Conservation (phyloP, 2,888 invertebrate genomes). For the Habrosyne pyritoides region DNA sequence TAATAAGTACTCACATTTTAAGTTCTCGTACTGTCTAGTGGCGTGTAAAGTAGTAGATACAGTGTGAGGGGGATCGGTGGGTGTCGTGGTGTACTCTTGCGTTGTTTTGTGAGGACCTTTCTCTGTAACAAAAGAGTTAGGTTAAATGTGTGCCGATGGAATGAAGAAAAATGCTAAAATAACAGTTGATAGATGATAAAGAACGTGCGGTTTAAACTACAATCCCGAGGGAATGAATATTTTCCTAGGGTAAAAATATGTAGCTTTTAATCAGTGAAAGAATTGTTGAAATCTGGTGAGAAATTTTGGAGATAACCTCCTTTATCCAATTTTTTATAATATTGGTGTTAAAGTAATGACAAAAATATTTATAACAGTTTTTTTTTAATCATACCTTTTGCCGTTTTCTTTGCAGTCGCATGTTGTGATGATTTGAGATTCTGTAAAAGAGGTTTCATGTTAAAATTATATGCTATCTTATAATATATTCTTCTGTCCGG, state of each 20-base stretch:
- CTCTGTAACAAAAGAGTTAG: slow-evolving; percentile 51
- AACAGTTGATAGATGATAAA: no score
- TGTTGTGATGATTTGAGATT: slow-evolving; percentile 68
- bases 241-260: no score
- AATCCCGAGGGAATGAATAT: no score
- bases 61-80: slow-evolving; percentile 52
- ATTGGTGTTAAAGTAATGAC: no score
- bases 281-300: no score
- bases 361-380: slow-evolving; percentile 11
- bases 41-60: slow-evolving; percentile 50
- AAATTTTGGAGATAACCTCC: no score
- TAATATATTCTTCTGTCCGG: no score
- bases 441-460: slow-evolving; percentile 48
- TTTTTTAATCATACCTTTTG: slow-evolving; percentile 62
- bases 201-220: no score
- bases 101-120: slow-evolving; percentile 73
- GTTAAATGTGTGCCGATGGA: background rate
- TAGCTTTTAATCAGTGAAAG: no score
- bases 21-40: slow-evolving; percentile 56
- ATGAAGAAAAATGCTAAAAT: no score
- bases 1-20: slow-evolving; percentile 36
- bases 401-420: slow-evolving; percentile 61
- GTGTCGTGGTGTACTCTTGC: slow-evolving; percentile 59
- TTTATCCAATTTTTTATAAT: no score
- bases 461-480: no score